Base-by-base conservation (phyloP, 2,797 vertebrate genomes). In the Sphenopsis melanotis region DNA sequence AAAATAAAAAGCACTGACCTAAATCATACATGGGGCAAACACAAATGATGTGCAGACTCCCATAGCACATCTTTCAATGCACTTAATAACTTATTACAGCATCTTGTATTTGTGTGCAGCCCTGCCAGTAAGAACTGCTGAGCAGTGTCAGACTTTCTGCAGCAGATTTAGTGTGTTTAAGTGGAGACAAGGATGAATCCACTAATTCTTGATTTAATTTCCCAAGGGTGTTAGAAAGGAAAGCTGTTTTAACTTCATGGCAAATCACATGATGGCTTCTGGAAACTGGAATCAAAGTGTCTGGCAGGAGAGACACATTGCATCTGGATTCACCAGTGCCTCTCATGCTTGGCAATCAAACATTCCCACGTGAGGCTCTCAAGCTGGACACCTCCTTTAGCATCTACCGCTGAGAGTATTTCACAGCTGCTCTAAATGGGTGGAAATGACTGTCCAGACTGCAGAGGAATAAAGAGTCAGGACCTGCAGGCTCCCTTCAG, bases 131-230 rank as follows among this genome's bases (percentile, higher is more conserved):
- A 88, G 83, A 86, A 76, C 55, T 92, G 71, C 89, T 90, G 65
- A 91, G 79, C 80, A 83, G 89, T 47, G 89, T 83, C 91, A 93
- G 69, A 79, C 53, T 64, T 77, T 69, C 63, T 78, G 46, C 17
- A 75, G 76, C 21, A 94, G 88, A 96, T 93, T 94, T 96, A 94
- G 76, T 63, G 66, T 27, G 41, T 59, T n/a, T 66, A 92, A 94
- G 57, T 30, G 82, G 66, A 94, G 85, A 90, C 61, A 72, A 93
- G 59, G 81, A 88, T 76, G 85, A 90, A 94, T 79, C 88, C 60
- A 79, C 59, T 72, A 92, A 93, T 71, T 91, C 79, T 80, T 72
- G n/a, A 89, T 76, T 92, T 90, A 93, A 94, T 94, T 90, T 92
- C 84, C 87, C 57, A 70, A 63, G 52, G 36, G 76, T 20, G 36